phyloP scores from a whole-genome alignment of 1,140 invertebrate genomes.

The Hyles euphorbiae region DNA sequence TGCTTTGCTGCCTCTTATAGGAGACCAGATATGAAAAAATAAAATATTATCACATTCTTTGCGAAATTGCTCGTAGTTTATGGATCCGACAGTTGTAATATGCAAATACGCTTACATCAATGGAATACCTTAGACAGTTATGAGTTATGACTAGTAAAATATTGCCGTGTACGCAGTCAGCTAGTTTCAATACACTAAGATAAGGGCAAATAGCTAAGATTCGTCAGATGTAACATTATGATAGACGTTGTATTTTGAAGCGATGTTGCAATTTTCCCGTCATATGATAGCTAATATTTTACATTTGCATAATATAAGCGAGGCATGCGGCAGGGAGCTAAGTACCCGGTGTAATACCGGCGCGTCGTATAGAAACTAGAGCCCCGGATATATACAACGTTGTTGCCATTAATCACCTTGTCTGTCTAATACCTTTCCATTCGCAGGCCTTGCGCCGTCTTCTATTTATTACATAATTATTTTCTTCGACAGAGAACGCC shows the following conservation, averaged over 20 bases:
- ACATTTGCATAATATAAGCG: constrained; percentile 52
- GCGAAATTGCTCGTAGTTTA: not conserved
- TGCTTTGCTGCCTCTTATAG: constrained; percentile 50
- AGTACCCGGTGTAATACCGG: constrained; percentile 20
- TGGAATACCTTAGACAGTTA: no score
- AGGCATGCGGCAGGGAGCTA: constrained; percentile 10
- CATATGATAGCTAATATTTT: constrained; percentile 40
- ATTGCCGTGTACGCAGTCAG: no score
- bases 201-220: no score
- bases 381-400: constrained; percentile 43
- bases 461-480: constrained; percentile 67
- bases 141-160: no score
- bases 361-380: constrained; percentile 27
- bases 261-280: constrained; percentile 30
- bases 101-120: no score
- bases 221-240: no score
- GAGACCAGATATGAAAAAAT: constrained; percentile 59
- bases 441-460: constrained; percentile 48
- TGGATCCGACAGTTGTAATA: no score
- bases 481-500: constrained; percentile 54
- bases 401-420: constrained; percentile 62
- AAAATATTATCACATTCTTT: constrained; percentile 41
- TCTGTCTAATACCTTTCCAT: constrained; percentile 68
- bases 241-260: no score
- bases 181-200: no score